These are phyloP conservation scores for Cyanoderma ruficeps DNA, from an alignment of 2,113 vertebrate species.

Conservation along the genomic window DNA sequence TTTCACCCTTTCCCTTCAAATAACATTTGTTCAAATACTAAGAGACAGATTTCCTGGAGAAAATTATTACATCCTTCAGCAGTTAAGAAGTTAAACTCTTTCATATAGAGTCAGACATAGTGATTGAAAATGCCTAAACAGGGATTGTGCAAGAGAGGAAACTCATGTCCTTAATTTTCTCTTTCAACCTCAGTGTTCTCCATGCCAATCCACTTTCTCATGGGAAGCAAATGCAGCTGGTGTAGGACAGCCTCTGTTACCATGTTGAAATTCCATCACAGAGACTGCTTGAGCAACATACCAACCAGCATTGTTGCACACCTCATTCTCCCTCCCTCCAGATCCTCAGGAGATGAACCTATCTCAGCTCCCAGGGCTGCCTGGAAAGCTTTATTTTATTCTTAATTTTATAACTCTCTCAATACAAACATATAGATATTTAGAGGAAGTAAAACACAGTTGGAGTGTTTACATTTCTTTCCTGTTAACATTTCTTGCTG, in stretches of 20 bases:
- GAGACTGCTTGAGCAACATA: slow-evolving; percentile 41
- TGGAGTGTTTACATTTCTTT: slow-evolving; percentile 41
- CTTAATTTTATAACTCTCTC: background rate
- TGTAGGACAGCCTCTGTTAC: background rate
- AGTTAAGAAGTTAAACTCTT: slow-evolving; percentile 2
- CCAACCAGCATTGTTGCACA: slow-evolving; percentile 17
- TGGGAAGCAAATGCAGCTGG: slow-evolving; percentile 45
- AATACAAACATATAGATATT: slow-evolving; percentile 39
- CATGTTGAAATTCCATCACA: slow-evolving; percentile 55
- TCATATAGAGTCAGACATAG: background rate
- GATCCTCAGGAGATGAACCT: background rate
- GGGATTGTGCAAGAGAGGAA: slow-evolving; percentile 11
- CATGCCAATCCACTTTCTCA: slow-evolving; percentile 64
- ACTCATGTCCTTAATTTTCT: background rate
- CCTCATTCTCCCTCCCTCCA: background rate
- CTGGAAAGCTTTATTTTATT: slow-evolving; percentile 18
- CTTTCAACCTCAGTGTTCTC: slow-evolving; percentile 25
- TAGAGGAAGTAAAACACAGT: slow-evolving; percentile 39
- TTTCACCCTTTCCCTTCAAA: background rate
- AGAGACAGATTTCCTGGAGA: background rate
- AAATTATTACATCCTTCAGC: background rate
- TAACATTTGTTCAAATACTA: background rate
- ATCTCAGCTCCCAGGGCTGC: slow-evolving; percentile 3
- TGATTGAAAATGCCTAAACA: background rate
- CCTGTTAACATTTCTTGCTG: slow-evolving; percentile 48